Evolutionary conservation across 2,888 invertebrate genomes (phyloP).

Genomic region (Drosophila mimetica): DNA sequence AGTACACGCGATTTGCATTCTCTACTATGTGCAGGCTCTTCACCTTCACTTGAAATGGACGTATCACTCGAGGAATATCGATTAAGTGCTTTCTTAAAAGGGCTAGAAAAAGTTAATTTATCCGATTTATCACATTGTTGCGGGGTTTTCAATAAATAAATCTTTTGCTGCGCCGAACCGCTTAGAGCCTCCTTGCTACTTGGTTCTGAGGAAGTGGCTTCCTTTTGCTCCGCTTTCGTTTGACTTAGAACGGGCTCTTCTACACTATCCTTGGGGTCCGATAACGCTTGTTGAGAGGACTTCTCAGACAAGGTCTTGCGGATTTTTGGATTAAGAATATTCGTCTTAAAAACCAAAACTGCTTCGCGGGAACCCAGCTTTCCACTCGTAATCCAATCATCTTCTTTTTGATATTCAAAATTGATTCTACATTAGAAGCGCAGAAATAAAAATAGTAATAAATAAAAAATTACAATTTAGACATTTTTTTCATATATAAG

Average conservation of each 20-base stretch:
- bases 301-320: slow-evolving; percentile 56
- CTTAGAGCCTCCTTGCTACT: slow-evolving; percentile 30
- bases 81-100: slow-evolving; percentile 47
- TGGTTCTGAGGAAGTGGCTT: slow-evolving; percentile 14
- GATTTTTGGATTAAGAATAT: slow-evolving; percentile 84
- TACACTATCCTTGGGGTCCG: slow-evolving; percentile 43
- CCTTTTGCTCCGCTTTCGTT: slow-evolving; percentile 10
- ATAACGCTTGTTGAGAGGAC: slow-evolving; percentile 26
- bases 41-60: slow-evolving; percentile 82
- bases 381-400: slow-evolving; percentile 86
- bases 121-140: slow-evolving; percentile 34
- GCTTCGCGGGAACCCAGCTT: slow-evolving; percentile 87
- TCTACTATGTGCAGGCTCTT: slow-evolving; percentile 60
- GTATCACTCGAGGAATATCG: slow-evolving; percentile 81
- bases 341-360: slow-evolving; percentile 88
- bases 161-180: slow-evolving; percentile 36
- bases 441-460: not conserved
- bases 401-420: slow-evolving; percentile 47
- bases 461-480: not conserved
- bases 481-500: too few species aligned
- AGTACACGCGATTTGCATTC: slow-evolving; percentile 40
- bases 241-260: not conserved
- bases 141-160: slow-evolving; percentile 42
- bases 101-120: slow-evolving; percentile 20
- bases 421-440: slow-evolving; percentile 23